These are phyloP conservation scores for Lepidothrix coronata DNA, from an alignment of 2,113 vertebrate genomes.

Conservation along the genomic window DNA sequence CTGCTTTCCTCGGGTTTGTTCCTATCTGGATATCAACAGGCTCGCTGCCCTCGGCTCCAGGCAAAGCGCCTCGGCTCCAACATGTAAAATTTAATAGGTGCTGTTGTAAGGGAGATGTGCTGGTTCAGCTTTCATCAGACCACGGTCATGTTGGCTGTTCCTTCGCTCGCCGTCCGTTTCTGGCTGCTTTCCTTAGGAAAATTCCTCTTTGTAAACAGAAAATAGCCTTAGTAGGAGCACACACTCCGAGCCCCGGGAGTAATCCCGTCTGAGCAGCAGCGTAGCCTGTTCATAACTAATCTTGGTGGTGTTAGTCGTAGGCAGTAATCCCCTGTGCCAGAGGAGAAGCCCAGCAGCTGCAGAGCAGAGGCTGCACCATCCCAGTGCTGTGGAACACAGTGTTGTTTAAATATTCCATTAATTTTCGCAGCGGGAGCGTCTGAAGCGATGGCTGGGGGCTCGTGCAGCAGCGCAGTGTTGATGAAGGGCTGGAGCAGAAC, in stretches of 20 bases:
- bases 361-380: neutral
- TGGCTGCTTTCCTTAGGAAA: neutral
- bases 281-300: neutral
- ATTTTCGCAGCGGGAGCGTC: rapidly evolving
- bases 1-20: neutral
- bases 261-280: neutral
- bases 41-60: neutral
- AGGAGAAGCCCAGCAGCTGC: neutral
- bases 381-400: neutral
- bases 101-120: neutral
- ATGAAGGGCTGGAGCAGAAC: neutral
- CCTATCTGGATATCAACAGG: neutral
- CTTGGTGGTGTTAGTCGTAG: neutral
- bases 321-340: neutral
- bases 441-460: neutral
- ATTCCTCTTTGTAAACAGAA: neutral
- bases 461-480: rapidly evolving
- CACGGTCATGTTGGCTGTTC: rapidly evolving
- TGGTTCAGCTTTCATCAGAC: neutral
- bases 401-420: neutral
- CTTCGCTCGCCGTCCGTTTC: neutral
- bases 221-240: neutral
- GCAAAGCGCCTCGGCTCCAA: rapidly evolving
- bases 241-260: neutral
- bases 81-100: neutral